Base-by-base conservation (phyloP, 2,113 vertebrate species). In the Pollachius pollachius region DNA sequence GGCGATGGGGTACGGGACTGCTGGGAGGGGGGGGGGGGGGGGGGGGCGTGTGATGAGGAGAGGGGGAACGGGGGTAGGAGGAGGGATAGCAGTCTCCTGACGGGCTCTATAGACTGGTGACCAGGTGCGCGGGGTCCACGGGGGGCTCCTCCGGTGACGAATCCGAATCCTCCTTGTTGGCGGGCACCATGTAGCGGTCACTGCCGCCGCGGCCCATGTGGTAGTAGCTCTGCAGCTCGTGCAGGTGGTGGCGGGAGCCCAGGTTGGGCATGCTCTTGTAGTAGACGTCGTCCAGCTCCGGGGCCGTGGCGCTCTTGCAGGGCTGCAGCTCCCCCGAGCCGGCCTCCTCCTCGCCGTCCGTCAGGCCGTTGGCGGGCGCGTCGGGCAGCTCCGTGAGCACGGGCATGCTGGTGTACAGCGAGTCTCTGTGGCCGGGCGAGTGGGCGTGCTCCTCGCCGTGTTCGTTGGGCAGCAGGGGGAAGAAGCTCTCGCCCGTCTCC, bases 181-280 rank as follows among this genome's bases (percentile, higher is more conserved):
- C 92, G 0, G 96, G 94, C 81, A 95, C 95, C 91, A 98, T 96
- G 87, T 98, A 97, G 52, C 97, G 96, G 0, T 99, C 97, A 54
- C 97, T 99, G 90, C 97, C 97, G 68, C 97, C 97, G 2, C 96
- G 95, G 19, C 97, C 96, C 89, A 99, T 94, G 90, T 96, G 97
- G 91, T 98, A 98, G 90, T 98, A 98, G 88, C 91, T 95, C 88
- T 98, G 96, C 79, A 98, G 94, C 89, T 97, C 95, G 71, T 97
- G 96, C 68, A 96, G 88, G 78, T 98, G 96, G 85, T 95, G 96
- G 79, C 95, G 91, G 89, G 95, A 95, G 91, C 97, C 97, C 59
- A 98, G 88, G 90, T 99, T 98, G 79, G 97, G 97, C 97, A 99
- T 98, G 91, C 97, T 99, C 90, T 99, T 99, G 88, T 97, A 99